Percentiles rank a stretch among this genome's conserved stretches.
These are phyloP conservation scores for Argyresthia goedartella DNA, from an alignment of 2,888 invertebrate genomes.

Conservation along the genomic window DNA sequence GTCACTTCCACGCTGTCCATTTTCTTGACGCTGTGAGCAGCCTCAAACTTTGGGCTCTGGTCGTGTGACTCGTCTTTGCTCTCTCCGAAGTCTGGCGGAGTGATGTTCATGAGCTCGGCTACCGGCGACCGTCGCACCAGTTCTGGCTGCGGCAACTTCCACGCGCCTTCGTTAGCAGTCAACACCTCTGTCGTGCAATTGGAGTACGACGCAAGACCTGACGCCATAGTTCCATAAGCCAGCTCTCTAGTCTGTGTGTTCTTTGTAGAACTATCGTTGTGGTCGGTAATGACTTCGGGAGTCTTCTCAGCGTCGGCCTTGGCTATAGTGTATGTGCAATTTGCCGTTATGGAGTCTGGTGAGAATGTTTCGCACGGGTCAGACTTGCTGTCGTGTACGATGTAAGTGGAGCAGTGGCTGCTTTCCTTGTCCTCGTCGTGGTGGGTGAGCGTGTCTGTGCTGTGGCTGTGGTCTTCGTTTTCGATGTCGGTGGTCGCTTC, in stretches of 20 bases:
- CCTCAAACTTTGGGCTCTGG: conserved; percentile 30
- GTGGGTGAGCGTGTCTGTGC: conserved; percentile 50
- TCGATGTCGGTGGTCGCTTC: conserved; percentile 32
- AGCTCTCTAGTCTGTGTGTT: conserved; percentile 52
- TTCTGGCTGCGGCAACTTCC: conserved; percentile 49
- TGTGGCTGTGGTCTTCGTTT: conserved; percentile 42
- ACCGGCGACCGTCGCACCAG: conserved; percentile 42
- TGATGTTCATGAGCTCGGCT: conserved; percentile 23
- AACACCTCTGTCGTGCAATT: conserved; percentile 48
- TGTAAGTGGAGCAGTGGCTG: conserved; percentile 54
- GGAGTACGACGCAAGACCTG: conserved; percentile 48
- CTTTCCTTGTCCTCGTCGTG: conserved; percentile 47
- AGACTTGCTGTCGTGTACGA: conserved; percentile 52
- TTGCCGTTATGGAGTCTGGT: conserved; percentile 54
- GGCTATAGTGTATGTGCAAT: conserved; percentile 52
- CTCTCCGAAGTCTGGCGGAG: conserved; percentile 28
- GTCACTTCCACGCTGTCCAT: conserved; percentile 55
- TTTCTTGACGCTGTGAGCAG: conserved; percentile 34
- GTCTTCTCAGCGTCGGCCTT: conserved; percentile 37
- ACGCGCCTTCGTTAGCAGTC: conserved; percentile 38
- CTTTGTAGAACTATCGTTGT: conserved; percentile 39
- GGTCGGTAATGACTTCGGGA: conserved; percentile 30
- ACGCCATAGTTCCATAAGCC: conserved; percentile 53
- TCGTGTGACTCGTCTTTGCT: conserved; percentile 13
- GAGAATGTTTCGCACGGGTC: conserved; percentile 50